Evolutionary conservation across 2,888 invertebrate genomes (phyloP).

Genomic region (Ectemnius cavifrons): DNA sequence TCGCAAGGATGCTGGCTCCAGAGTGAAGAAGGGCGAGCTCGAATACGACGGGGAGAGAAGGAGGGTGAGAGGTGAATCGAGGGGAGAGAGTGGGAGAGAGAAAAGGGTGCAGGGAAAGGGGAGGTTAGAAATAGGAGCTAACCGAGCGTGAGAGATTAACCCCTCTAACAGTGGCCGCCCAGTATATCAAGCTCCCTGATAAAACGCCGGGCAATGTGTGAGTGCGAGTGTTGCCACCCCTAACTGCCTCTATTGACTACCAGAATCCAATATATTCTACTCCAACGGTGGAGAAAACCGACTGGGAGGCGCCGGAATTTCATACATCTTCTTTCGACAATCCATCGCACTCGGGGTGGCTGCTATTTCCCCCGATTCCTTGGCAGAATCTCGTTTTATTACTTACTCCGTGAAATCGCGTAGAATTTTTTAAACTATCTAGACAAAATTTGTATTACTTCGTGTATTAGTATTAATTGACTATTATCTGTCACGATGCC

Average conservation of each 20-base stretch:
- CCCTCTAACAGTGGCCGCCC: slow-evolving; percentile 76
- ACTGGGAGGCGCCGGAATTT: slow-evolving; percentile 76
- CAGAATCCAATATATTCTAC: slow-evolving; percentile 77
- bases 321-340: slow-evolving; percentile 75
- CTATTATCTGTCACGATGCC: slow-evolving; percentile 40
- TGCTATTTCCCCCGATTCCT: slow-evolving; percentile 23
- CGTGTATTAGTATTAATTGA: too few relatives aligned
- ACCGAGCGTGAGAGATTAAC: slow-evolving; percentile 78
- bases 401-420: too few relatives aligned
- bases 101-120: slow-evolving; percentile 55
- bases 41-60: slow-evolving; percentile 49
- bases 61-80: slow-evolving; percentile 11
- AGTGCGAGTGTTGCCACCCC: slow-evolving; percentile 70
- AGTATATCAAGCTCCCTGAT: slow-evolving; percentile 77
- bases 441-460: too few relatives aligned
- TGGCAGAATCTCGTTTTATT: too few relatives aligned
- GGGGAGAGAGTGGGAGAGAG: slow-evolving; percentile 19
- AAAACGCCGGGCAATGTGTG: slow-evolving; percentile 72
- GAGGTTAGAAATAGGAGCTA: slow-evolving; percentile 77
- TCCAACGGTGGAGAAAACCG: slow-evolving; percentile 73
- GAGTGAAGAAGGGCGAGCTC: slow-evolving; percentile 33
- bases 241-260: slow-evolving; percentile 77
- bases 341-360: slow-evolving; percentile 57
- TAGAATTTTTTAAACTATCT: too few relatives aligned
- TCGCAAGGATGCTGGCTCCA: not conserved